These are phyloP conservation scores for Siphlonurus alternatus DNA, from an alignment of 2,888 invertebrate genomes.

Conservation along the genomic window DNA sequence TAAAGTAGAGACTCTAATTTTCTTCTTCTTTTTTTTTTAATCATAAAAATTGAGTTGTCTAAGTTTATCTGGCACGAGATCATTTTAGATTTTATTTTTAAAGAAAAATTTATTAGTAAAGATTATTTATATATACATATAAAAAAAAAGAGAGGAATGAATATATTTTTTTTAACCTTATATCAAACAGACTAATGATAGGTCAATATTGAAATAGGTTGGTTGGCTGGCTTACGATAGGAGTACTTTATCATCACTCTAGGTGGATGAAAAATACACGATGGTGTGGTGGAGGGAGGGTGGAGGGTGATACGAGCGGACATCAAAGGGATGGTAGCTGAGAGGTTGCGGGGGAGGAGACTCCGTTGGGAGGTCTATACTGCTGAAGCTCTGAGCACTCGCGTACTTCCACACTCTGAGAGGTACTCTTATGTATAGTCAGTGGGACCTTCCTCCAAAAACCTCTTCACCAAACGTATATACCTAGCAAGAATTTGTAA, in stretches of 20 bases:
- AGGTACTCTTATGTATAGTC: background rate
- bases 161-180: background rate
- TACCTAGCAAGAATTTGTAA: too few relatives aligned
- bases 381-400: background rate
- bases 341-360: background rate
- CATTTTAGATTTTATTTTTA: too few relatives aligned
- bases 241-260: background rate
- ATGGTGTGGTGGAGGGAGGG: background rate
- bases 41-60: background rate
- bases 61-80: background rate
- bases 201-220: conserved; percentile 3
- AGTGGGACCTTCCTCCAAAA: too few relatives aligned
- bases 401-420: too few relatives aligned
- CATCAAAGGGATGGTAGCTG: background rate
- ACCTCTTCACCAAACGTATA: too few relatives aligned
- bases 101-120: too few relatives aligned
- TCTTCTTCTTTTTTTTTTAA: too few relatives aligned
- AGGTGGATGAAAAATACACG: background rate
- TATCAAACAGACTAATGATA: conserved; percentile 1
- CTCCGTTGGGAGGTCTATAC: background rate
- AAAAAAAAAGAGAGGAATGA: background rate
- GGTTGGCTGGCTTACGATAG: background rate
- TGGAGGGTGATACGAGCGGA: background rate
- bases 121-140: too few relatives aligned
- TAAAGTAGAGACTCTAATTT: too few relatives aligned